Conservation (phyloP, 2,888 invertebrate species). For the Macrosiphum euphorbiae region DNA sequence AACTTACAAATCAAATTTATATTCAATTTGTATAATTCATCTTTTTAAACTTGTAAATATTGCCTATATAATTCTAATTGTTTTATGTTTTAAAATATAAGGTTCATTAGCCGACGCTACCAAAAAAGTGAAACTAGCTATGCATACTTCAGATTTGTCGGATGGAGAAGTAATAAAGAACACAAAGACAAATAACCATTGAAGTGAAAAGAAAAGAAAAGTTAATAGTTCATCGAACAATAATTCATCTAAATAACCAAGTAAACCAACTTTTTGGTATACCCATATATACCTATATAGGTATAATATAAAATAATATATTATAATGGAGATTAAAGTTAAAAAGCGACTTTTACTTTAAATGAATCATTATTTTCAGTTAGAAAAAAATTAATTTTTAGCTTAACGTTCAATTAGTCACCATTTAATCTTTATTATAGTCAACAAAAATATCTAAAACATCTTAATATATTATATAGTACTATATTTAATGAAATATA, state of each 20-base stretch:
- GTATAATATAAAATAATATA: no score
- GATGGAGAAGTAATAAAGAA: neutral
- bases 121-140: neutral
- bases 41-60: constrained; percentile 1
- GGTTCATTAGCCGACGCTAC: neutral
- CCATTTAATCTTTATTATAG: neutral
- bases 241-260: neutral
- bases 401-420: neutral
- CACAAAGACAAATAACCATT: neutral
- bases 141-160: neutral
- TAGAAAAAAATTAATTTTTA: no score
- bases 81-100: neutral
- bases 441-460: no score
- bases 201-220: neutral
- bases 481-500: no score
- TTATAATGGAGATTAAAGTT: neutral
- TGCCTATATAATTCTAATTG: neutral
- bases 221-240: neutral
- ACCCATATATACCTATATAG: neutral
- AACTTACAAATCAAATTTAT: neutral
- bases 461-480: no score
- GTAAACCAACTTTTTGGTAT: neutral
- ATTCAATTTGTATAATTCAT: neutral
- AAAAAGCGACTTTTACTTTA: neutral
- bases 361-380: neutral